These are phyloP conservation scores for Darevskia nairensis DNA, from an alignment of 2,797 vertebrate genomes.

Conservation along the genomic window DNA sequence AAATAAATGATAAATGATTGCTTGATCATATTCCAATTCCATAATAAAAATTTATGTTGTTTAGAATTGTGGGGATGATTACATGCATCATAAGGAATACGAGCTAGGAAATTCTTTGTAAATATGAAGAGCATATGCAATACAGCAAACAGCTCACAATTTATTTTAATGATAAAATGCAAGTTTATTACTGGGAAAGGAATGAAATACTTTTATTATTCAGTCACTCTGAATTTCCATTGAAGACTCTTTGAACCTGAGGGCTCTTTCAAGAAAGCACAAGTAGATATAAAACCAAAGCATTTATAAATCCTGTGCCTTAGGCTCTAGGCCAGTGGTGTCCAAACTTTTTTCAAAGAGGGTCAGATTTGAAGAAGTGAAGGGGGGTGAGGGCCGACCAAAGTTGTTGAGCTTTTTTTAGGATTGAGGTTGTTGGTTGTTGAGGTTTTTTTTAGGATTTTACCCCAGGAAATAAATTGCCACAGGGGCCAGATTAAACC, in stretches of 20 bases:
- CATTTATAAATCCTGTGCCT: neutral
- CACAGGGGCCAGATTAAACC: no score
- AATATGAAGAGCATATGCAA: constrained; percentile 27
- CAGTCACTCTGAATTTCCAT: neutral
- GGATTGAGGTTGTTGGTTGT: no score
- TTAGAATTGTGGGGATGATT: constrained; percentile 22
- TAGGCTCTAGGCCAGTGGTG: neutral
- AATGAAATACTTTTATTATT: constrained; percentile 13
- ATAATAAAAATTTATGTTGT: constrained; percentile 28
- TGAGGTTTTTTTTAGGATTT: no score
- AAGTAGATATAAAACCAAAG: neutral
- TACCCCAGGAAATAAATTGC: no score
- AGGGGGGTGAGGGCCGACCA: no score
- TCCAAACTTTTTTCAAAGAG: no score
- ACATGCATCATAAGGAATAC: constrained; percentile 20
- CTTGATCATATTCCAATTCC: neutral
- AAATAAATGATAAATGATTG: constrained; percentile 10
- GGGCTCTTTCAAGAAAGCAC: neutral
- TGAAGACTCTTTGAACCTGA: neutral
- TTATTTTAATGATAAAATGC: constrained; percentile 23
- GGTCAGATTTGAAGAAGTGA: no score
- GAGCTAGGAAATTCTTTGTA: constrained; percentile 5
- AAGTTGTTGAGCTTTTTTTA: no score
- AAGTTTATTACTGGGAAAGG: neutral
- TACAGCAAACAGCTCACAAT: neutral